Evolutionary conservation across 1,140 invertebrate species (phyloP), one percentile per base, ranked within the genome.

Genomic region (Oreohelix idahoensis): DNA sequence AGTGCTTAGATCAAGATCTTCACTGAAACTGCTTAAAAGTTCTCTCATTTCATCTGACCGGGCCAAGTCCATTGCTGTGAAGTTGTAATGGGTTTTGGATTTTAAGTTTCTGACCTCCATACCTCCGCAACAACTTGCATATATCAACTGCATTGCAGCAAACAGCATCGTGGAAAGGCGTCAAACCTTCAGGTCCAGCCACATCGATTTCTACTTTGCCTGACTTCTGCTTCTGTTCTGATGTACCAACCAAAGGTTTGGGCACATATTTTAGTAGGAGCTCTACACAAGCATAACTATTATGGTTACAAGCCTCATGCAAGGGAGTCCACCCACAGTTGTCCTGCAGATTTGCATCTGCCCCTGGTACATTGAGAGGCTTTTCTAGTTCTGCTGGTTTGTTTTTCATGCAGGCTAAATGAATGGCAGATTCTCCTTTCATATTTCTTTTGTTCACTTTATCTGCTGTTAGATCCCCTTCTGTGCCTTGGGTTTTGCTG

Each of bases 271-370:
- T 89, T 0, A 99, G 92, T 0, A 99, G 91, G 70, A 96, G 92
- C 85, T 95, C 93, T 0, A 96, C 97, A 73, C 98, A 95, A 53
- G 97, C 96, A 0, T 95, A 88, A 90, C 95, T 94, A 0, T 97
- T 97, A 91, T 96, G 95, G 93, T 97, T 97, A 84, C 96, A 95
- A 0, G 97, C 98, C 93, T 99, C 97, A 90, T 99, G 98, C 26
- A 99, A 92, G 0, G 98, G 97, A 26, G 96, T 93, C 96, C 97
- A 99, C 0, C 98, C 98, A 15, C 95, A 95, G 91, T 97, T 94
- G 92, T 99, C 98, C 38, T 95, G 78, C 4, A 84, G 74, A 84
- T 91, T 91, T 13, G 91, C 87, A 85, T 91, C 86, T 45, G 89
- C 84, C 63, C 88, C 90, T 90, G 79, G 79, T 13, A 49, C 35